Evolutionary conservation across 2,797 vertebrate species (phyloP).

Genomic region (Anguilla megastoma): DNA sequence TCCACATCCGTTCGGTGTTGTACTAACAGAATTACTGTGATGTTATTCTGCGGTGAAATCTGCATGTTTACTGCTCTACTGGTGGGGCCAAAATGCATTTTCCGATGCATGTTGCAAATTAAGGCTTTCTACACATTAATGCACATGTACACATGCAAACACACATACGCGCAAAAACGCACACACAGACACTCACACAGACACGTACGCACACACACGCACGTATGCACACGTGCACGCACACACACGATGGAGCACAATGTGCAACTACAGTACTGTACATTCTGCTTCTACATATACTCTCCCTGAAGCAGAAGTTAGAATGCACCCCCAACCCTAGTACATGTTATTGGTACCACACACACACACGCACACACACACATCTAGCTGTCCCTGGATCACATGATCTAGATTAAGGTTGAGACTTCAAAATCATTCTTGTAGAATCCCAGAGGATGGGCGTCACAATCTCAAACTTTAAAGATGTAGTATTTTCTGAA

Average conservation of each 20-base stretch:
- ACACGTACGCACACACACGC: neutral
- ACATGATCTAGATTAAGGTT: neutral
- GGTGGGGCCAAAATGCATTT: neutral
- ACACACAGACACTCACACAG: neutral
- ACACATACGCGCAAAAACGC: neutral
- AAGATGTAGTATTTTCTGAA: neutral
- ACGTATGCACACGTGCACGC: neutral
- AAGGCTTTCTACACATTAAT: neutral
- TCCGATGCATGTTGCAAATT: neutral
- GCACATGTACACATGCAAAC: neutral
- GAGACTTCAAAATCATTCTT: neutral
- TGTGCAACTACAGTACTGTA: too few species aligned
- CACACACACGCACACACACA: neutral
- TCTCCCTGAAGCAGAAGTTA: neutral
- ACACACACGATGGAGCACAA: neutral
- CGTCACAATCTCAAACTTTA: neutral
- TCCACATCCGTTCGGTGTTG: neutral
- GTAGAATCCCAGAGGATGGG: neutral
- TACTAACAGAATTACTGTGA: neutral
- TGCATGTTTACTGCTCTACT: neutral
- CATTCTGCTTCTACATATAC: neutral
- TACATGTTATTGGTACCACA: too few species aligned
- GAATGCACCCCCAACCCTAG: too few species aligned
- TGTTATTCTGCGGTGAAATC: neutral
- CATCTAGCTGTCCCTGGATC: neutral